Evolutionary conservation across 2,888 invertebrate species (phyloP).

Genomic region (Diabrotica balteata): DNA sequence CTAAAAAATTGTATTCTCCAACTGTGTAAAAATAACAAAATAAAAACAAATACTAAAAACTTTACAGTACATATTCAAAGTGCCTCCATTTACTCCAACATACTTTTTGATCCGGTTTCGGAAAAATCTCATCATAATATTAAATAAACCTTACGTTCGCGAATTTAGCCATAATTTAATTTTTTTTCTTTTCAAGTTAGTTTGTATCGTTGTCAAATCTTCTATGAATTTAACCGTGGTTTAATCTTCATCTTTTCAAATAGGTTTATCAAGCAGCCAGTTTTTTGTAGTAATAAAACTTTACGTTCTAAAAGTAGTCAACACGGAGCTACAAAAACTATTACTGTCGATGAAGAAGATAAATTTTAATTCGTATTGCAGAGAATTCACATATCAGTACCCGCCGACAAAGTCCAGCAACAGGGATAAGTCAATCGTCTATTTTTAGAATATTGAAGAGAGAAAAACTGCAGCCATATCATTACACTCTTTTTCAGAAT

Average conservation of each 20-base stretch:
- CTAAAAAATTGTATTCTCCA: not conserved
- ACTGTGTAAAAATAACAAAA: not conserved
- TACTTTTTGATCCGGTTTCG: not conserved
- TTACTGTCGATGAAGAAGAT: not conserved
- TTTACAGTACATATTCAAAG: not conserved
- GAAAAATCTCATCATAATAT: not conserved
- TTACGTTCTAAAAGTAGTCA: not conserved
- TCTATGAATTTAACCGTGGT: not conserved
- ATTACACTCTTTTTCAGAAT: no score
- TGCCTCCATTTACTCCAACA: not conserved
- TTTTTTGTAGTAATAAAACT: not conserved
- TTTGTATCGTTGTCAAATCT: not conserved
- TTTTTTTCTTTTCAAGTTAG: not conserved
- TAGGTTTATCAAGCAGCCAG: not conserved
- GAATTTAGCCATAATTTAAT: not conserved
- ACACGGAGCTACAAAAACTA: not conserved
- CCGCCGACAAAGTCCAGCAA: not conserved
- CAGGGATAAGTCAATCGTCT: not conserved
- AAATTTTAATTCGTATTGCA: not conserved
- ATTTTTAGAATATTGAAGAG: not conserved
- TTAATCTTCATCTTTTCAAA: not conserved
- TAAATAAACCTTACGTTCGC: not conserved
- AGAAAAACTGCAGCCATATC: not conserved
- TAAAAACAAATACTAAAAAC: not conserved
- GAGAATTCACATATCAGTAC: not conserved